Percentiles rank a stretch among this genome's conserved stretches.
phyloP scores from a whole-genome alignment of 2,888 invertebrate species.

The Sclerodermus sp. region DNA sequence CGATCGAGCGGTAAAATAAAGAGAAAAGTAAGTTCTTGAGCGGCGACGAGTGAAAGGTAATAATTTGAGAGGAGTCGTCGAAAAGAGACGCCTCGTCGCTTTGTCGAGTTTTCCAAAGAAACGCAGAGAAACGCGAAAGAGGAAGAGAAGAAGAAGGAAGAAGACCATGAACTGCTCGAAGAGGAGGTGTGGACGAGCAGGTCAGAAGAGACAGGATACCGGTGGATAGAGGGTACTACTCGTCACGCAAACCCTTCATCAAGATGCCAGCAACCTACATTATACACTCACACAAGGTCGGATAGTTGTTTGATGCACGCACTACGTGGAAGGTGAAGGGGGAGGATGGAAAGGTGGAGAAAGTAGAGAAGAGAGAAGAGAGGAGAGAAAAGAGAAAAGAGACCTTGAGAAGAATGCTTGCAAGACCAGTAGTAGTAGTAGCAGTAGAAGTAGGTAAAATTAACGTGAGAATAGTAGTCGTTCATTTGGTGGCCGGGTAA shows the following conservation, averaged over 20 bases:
- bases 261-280: constrained; percentile 50
- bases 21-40: no score
- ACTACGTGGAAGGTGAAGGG: constrained; percentile 19
- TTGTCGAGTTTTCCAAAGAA: no score
- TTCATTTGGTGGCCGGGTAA: no score
- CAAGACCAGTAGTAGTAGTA: background rate
- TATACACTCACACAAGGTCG: constrained; percentile 41
- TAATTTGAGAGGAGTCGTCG: no score
- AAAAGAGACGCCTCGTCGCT: no score
- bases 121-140: constrained; percentile 11
- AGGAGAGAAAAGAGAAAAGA: constrained; percentile 4
- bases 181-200: constrained; percentile 54
- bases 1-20: no score
- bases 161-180: constrained; percentile 49
- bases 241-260: constrained; percentile 59
- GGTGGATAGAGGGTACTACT: constrained; percentile 41
- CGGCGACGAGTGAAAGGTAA: no score
- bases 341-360: constrained; percentile 13
- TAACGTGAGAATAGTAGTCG: no score
- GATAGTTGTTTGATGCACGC: constrained; percentile 32
- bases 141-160: constrained; percentile 47
- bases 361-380: constrained; percentile 5
- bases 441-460: no score
- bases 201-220: constrained; percentile 49
- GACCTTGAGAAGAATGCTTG: background rate